A percentile compares a stretch with the other conserved stretches of the same genome.
Evolutionary conservation across 2,797 vertebrate genomes (phyloP).

Genomic region (Sebastes melanostomus): DNA sequence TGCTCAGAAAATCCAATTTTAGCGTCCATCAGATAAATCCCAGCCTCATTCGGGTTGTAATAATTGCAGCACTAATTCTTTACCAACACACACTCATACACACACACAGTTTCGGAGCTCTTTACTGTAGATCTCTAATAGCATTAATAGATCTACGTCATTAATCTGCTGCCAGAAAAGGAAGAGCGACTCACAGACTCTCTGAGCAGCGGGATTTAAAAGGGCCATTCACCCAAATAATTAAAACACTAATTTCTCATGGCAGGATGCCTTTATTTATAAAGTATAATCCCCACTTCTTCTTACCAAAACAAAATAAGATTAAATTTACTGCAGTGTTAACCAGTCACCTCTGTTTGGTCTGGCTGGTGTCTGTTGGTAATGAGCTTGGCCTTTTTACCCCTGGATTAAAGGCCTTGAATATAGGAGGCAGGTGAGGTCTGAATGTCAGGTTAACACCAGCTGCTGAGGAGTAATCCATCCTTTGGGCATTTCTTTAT

Average conservation of each 20-base stretch:
- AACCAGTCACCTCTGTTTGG: slow-evolving; percentile 11
- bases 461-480: not conserved
- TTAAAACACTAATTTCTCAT: slow-evolving; percentile 28
- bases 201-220: slow-evolving; percentile 45
- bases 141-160: slow-evolving; percentile 74
- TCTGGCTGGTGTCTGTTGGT: slow-evolving; percentile 31
- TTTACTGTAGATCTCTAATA: slow-evolving; percentile 49
- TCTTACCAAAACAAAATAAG: not conserved
- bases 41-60: slow-evolving; percentile 5
- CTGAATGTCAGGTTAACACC: slow-evolving; percentile 33
- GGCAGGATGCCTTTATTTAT: slow-evolving; percentile 35
- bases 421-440: slow-evolving; percentile 19
- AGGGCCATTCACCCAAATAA: slow-evolving; percentile 47
- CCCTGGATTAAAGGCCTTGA: slow-evolving; percentile 46
- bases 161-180: slow-evolving; percentile 72
- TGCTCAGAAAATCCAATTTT: slow-evolving; percentile 16
- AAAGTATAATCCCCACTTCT: slow-evolving; percentile 6
- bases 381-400: slow-evolving; percentile 60
- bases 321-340: not conserved
- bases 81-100: slow-evolving; percentile 1
- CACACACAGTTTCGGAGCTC: slow-evolving; percentile 16
- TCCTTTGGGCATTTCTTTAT: not conserved
- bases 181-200: slow-evolving; percentile 53
- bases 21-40: slow-evolving; percentile 6
- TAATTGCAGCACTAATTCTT: slow-evolving; percentile 22